phyloP scores from a whole-genome alignment of 2,888 invertebrate species.

The Drosophila mimica region DNA sequence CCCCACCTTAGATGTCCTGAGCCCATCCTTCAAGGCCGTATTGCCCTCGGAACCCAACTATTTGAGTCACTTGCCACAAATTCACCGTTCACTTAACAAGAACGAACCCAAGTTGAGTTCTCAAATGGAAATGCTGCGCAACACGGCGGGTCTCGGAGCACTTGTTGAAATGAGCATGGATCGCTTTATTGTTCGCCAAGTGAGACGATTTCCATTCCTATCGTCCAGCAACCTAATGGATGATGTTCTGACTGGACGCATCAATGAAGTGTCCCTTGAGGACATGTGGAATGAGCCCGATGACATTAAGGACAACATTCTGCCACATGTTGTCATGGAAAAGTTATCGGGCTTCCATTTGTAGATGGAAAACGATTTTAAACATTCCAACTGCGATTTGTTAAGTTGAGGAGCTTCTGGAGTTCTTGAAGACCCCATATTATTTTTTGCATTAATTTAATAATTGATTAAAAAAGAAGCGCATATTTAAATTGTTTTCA shows the following conservation, averaged over 20 bases:
- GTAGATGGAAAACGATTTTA: neutral
- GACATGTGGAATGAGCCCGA: neutral
- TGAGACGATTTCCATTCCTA: neutral
- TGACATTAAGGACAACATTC: neutral
- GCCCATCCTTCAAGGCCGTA: neutral
- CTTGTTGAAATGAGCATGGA: neutral
- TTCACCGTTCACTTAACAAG: neutral
- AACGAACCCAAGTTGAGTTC: neutral
- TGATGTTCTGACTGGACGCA: neutral
- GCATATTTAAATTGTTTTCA: neutral
- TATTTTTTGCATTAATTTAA: too few relatives aligned
- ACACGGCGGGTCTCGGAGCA: neutral
- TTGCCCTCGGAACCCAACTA: neutral
- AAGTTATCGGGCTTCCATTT: neutral
- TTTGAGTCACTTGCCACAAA: neutral
- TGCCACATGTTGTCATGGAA: slow-evolving; percentile 1
- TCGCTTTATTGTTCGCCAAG: neutral
- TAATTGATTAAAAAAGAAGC: neutral
- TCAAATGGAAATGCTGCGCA: neutral
- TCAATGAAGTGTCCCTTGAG: neutral
- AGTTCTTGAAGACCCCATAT: too few relatives aligned
- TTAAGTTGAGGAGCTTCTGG: neutral
- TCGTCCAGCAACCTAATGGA: neutral
- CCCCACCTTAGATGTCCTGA: neutral
- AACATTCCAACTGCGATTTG: neutral